Conservation (phyloP, 2,888 invertebrate species). For the Mystacides longicornis region DNA sequence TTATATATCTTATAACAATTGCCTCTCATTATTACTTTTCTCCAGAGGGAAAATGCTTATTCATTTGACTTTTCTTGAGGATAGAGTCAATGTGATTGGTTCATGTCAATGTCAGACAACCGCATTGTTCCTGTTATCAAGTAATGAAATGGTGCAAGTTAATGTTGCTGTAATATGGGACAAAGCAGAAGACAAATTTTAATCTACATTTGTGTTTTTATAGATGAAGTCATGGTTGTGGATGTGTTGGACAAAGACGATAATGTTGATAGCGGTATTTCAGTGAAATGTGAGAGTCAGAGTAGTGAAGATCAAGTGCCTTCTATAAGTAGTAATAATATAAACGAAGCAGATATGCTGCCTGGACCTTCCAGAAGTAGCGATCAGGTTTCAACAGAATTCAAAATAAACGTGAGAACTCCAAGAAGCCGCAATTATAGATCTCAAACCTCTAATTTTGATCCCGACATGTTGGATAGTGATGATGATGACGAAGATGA, state of each 20-base stretch:
- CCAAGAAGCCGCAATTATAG: slow-evolving; percentile 14
- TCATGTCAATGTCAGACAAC: no score
- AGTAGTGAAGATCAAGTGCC: slow-evolving; percentile 37
- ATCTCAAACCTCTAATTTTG: slow-evolving; percentile 4
- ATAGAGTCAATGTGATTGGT: no score
- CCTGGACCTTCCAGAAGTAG: slow-evolving; percentile 11
- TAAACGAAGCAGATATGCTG: not conserved
- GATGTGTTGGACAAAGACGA: slow-evolving; percentile 32
- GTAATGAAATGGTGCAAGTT: no score
- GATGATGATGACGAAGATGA: slow-evolving; percentile 14
- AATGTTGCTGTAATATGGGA: no score
- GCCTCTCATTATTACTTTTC: no score
- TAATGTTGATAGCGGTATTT: slow-evolving; percentile 43
- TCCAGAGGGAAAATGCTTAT: no score
- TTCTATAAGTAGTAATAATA: slow-evolving; percentile 8
- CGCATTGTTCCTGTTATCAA: no score
- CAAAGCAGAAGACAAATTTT: no score
- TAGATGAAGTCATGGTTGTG: not conserved
- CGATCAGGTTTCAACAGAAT: not conserved
- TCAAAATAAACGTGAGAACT: not conserved
- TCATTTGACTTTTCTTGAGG: no score
- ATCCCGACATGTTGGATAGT: slow-evolving; percentile 6
- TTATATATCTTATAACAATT: no score
- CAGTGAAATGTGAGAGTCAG: slow-evolving; percentile 44
- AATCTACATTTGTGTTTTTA: not conserved